These are phyloP conservation scores for Nematostella vectensis DNA, from an alignment of 92 coral and sea anemone genomes.

Conservation along the genomic window DNA sequence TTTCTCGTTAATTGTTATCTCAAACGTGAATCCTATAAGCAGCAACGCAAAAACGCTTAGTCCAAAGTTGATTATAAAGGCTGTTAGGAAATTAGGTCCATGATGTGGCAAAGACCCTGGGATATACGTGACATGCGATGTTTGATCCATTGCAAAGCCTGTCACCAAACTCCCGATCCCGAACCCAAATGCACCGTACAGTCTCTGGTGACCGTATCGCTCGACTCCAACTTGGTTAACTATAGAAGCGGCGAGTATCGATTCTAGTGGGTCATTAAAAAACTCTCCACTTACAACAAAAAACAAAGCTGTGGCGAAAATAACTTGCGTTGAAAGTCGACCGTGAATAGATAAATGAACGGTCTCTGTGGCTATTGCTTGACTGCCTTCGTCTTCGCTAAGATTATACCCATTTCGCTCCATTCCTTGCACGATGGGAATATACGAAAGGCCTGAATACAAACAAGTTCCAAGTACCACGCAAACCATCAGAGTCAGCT, in stretches of 20 bases:
- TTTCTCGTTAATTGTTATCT: background rate
- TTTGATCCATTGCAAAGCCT: background rate
- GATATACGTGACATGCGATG: background rate
- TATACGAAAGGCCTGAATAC: background rate
- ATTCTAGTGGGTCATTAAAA: background rate
- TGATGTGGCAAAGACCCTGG: background rate
- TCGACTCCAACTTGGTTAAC: background rate
- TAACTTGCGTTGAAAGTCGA: background rate
- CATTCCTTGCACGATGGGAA: background rate
- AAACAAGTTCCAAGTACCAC: background rate
- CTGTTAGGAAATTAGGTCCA: background rate
- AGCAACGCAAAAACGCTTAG: background rate
- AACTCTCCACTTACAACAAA: background rate
- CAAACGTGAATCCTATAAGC: background rate
- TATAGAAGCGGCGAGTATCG: background rate
- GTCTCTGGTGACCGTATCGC: background rate
- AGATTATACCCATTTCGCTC: background rate
- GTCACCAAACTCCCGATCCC: background rate
- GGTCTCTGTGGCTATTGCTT: background rate
- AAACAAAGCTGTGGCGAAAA: background rate
- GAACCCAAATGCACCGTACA: background rate
- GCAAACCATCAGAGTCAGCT: background rate
- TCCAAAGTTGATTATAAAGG: background rate
- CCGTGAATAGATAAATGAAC: background rate
- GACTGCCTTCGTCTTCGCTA: background rate